Evolutionary conservation across 2,888 invertebrate genomes (phyloP).

Genomic region (Plutella xylostella): DNA sequence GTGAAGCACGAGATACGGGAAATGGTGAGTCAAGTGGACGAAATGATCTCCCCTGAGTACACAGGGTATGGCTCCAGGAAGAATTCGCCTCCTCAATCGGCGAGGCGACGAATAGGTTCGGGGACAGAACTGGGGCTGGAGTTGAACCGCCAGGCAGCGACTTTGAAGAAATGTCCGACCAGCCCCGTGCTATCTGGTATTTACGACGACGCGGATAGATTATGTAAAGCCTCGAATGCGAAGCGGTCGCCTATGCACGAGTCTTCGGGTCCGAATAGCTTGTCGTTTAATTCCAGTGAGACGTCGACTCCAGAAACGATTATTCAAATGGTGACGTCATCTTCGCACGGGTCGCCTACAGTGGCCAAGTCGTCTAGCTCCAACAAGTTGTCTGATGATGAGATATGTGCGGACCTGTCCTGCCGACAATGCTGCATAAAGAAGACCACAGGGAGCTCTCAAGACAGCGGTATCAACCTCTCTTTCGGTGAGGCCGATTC

Average conservation of each 20-base stretch:
- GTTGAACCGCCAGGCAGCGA: slow-evolving; percentile 33
- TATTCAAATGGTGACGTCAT: slow-evolving; percentile 55
- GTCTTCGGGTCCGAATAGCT: slow-evolving; percentile 52
- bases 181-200: slow-evolving; percentile 51
- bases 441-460: slow-evolving; percentile 76
- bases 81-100: slow-evolving; percentile 58
- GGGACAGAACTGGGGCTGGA: slow-evolving; percentile 57
- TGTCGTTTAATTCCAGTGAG: slow-evolving; percentile 65
- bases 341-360: slow-evolving; percentile 41
- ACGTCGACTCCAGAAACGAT: slow-evolving; percentile 66
- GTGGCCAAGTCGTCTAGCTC: slow-evolving; percentile 67
- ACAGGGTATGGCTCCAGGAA: slow-evolving; percentile 41
- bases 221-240: slow-evolving; percentile 43
- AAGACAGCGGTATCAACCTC: slow-evolving; percentile 83
- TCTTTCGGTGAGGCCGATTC: slow-evolving; percentile 77
- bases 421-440: slow-evolving; percentile 62
- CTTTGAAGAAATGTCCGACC: slow-evolving; percentile 55
- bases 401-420: slow-evolving; percentile 54
- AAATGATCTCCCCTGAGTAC: slow-evolving; percentile 69
- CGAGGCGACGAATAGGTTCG: slow-evolving; percentile 48
- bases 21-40: slow-evolving; percentile 80
- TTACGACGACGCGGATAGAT: slow-evolving; percentile 44
- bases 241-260: slow-evolving; percentile 55
- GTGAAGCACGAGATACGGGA: slow-evolving; percentile 82
- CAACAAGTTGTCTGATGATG: slow-evolving; percentile 71